These are phyloP conservation scores for Setophaga petechia DNA, from an alignment of 2,113 vertebrate genomes.

Conservation along the genomic window DNA sequence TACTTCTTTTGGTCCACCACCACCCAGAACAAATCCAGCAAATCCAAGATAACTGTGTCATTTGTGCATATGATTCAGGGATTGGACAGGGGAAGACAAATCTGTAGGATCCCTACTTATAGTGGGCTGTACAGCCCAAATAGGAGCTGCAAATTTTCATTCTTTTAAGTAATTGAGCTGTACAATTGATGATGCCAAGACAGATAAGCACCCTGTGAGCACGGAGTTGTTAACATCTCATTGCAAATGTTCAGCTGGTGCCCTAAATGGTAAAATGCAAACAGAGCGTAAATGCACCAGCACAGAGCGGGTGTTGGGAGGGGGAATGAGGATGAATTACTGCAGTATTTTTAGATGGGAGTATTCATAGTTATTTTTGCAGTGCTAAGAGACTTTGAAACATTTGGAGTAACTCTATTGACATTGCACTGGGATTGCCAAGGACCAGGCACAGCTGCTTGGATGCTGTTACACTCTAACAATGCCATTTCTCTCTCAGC, in stretches of 20 bases:
- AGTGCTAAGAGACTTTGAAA: not conserved
- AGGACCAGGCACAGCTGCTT: not conserved
- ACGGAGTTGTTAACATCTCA: not conserved
- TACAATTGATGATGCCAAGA: not conserved
- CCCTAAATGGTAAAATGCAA: not conserved
- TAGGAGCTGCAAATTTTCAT: not conserved
- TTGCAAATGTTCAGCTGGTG: not conserved
- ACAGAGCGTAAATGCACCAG: not conserved
- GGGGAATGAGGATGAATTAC: not conserved
- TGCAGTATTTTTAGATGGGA: not conserved
- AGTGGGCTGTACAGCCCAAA: not conserved
- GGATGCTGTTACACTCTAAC: not conserved
- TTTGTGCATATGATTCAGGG: not conserved
- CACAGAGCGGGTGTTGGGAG: not conserved
- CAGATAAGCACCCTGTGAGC: not conserved
- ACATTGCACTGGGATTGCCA: not conserved
- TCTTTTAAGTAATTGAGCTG: not conserved
- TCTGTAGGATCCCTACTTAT: not conserved
- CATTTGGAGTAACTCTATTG: not conserved
- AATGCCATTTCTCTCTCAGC: not conserved
- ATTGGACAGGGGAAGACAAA: not conserved
- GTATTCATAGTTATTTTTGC: conserved; percentile 16
- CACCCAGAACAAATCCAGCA: not conserved
- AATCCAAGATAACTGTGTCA: not conserved
- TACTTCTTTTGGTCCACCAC: not conserved